These are phyloP conservation scores for Odontothrips loti DNA, from an alignment of 2,888 invertebrate genomes.

Conservation along the genomic window DNA sequence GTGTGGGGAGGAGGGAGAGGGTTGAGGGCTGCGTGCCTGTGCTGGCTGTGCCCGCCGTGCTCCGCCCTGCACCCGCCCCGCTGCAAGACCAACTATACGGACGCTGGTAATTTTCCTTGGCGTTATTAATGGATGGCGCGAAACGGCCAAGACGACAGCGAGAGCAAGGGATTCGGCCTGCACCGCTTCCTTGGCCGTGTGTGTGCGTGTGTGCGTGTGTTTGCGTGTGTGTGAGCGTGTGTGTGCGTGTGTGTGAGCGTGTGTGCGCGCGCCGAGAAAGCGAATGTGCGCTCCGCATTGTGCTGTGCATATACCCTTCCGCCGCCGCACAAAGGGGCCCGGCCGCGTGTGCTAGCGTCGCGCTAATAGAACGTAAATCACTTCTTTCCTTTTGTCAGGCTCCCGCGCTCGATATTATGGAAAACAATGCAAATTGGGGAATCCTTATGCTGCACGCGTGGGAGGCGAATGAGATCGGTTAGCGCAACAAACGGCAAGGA, in stretches of 20 bases:
- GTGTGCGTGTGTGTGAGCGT: background rate
- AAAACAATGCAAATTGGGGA: too few relatives aligned
- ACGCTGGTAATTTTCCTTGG: constrained; percentile 17
- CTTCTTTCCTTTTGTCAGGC: too few relatives aligned
- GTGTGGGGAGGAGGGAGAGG: background rate
- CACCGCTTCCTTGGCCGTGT: background rate
- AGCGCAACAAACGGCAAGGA: too few relatives aligned
- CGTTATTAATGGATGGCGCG: constrained; percentile 22
- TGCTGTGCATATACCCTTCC: background rate
- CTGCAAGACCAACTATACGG: constrained; percentile 19
- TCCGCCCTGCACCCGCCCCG: background rate
- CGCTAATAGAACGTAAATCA: too few relatives aligned
- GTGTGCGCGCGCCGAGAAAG: background rate
- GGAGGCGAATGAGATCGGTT: too few relatives aligned
- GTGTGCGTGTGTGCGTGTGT: constrained; percentile 19
- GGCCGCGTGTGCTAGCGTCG: too few relatives aligned
- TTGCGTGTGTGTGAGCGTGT: background rate
- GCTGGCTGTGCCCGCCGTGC: background rate
- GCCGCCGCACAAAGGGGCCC: background rate
- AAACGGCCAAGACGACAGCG: constrained; percentile 22
- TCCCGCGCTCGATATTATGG: too few relatives aligned
- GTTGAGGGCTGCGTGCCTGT: background rate
- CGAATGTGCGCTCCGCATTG: background rate
- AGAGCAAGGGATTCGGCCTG: background rate
- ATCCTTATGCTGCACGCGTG: too few relatives aligned